These are phyloP conservation scores for Melanchra persicariae DNA, from an alignment of 2,888 invertebrate genomes.

Conservation along the genomic window DNA sequence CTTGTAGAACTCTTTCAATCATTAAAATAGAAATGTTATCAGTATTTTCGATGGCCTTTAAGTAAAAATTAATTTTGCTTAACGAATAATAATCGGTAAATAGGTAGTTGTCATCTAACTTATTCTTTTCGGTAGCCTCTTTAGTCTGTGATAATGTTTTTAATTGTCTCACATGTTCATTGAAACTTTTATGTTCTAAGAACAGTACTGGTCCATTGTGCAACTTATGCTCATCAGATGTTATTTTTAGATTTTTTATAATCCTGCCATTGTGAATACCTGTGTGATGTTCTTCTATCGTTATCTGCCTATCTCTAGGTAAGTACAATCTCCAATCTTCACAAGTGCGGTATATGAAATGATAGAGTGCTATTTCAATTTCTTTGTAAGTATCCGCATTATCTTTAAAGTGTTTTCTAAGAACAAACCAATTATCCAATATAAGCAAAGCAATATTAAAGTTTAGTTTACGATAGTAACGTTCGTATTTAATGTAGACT, in stretches of 20 bases:
- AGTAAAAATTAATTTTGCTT: slow-evolving; percentile 36
- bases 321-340: slow-evolving; percentile 56
- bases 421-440: slow-evolving; percentile 42
- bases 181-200: slow-evolving; percentile 43
- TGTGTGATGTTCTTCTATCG: not conserved
- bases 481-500: slow-evolving; percentile 16
- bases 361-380: slow-evolving; percentile 52
- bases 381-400: slow-evolving; percentile 10
- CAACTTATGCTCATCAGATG: slow-evolving; percentile 18
- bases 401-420: slow-evolving; percentile 35
- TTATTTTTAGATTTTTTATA: not conserved
- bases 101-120: slow-evolving; percentile 16
- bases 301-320: slow-evolving; percentile 13
- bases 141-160: slow-evolving; percentile 12
- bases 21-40: slow-evolving; percentile 14
- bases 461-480: slow-evolving; percentile 53
- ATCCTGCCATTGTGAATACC: too few species aligned
- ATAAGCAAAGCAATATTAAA: slow-evolving; percentile 47
- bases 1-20: slow-evolving; percentile 48
- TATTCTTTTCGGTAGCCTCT: too few species aligned
- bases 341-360: slow-evolving; percentile 44
- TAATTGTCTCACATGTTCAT: slow-evolving; percentile 10
- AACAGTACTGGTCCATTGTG: slow-evolving; percentile 33
- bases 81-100: slow-evolving; percentile 49
- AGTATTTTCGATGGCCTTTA: slow-evolving; percentile 18